Conservation (phyloP, 1,140 invertebrate species). For the Apis laboriosa region DNA sequence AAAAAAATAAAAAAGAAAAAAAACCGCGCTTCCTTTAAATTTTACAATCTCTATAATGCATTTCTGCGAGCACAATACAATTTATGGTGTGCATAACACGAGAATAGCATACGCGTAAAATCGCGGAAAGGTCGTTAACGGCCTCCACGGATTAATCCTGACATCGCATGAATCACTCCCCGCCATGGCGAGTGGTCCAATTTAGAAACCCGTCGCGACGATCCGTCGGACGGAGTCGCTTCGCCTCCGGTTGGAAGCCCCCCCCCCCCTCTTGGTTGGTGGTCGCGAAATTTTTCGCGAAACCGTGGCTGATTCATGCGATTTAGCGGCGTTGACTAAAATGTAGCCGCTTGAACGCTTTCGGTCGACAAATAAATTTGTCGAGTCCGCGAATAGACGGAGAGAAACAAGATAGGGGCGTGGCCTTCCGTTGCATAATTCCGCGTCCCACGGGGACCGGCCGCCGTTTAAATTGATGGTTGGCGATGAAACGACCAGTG, state of each 20-base stretch:
- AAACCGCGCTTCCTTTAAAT: no score
- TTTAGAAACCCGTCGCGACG: constrained; percentile 16
- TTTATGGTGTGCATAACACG: no score
- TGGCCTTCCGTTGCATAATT: constrained; percentile 10
- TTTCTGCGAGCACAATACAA: neutral
- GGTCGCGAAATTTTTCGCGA: neutral
- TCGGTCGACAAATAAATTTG: constrained; percentile 32
- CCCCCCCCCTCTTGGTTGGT: no score
- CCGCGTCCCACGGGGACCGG: constrained; percentile 2
- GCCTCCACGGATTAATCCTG: neutral
- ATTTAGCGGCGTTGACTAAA: neutral
- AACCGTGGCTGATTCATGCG: constrained; percentile 27
- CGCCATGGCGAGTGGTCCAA: neutral
- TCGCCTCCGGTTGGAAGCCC: neutral
- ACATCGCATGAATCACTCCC: neutral
- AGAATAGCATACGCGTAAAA: neutral
- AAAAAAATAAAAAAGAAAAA: no score
- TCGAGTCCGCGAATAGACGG: constrained; percentile 29
- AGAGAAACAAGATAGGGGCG: constrained; percentile 10
- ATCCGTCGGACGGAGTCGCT: neutral
- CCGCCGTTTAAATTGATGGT: neutral
- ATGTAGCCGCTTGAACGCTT: constrained; percentile 19
- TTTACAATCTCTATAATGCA: neutral
- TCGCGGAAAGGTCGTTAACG: neutral
- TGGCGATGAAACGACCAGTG: neutral